Base-by-base conservation (phyloP, 1,140 invertebrate genomes). In the Diplogasteroides magnus region DNA sequence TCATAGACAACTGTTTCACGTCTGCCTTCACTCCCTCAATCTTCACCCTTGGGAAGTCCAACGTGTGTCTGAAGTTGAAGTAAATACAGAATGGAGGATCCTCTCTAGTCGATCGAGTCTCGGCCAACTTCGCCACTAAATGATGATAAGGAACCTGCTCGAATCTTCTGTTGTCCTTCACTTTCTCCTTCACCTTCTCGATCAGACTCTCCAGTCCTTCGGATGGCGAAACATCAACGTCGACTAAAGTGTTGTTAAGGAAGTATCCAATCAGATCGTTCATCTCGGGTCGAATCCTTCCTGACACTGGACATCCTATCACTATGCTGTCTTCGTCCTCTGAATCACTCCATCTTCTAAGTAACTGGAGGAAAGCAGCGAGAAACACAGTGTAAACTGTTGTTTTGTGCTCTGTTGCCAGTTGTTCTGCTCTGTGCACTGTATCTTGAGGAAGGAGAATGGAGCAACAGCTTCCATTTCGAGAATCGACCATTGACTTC, bases 241-340 rank as follows among this genome's bases (percentile, higher is more conserved):
- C 27, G 31, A 81, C 19, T 26, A 78, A 75, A 23, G 26, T 14
- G 29, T 80, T 78, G 59, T 80, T 80, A n/a, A 80, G 58, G 32
- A 81, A 79, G 63, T 78, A 80, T 19, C 78, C 79, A 37, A 80
- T 76, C 1, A 80, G 66, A 19, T 79, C 27, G 3, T 71, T 25
- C 1, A 62, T 62, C 56, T 79, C 70, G 14, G 31, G 31, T 2
- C 25, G 19, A 3, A 71, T 68, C 64, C 78, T 74, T 25, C 78
- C 78, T 15, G 78, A 71, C 15, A 68, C 57, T 0, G 78, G 73
- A 27, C 55, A 27, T 15, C 77, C 77, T 26, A 78, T 69, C 13
- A 77, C 69, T 2, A 78, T 6, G 3, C 13, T 11, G 19, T 77
- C 58, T 28, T 58, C 32, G 26, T 74, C 58, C 15, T 55, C 27